Percentiles rank a stretch among this genome's conserved stretches.
These are phyloP conservation scores for Syrmaticus mikado DNA, from an alignment of 2,113 vertebrate genomes.

Conservation along the genomic window DNA sequence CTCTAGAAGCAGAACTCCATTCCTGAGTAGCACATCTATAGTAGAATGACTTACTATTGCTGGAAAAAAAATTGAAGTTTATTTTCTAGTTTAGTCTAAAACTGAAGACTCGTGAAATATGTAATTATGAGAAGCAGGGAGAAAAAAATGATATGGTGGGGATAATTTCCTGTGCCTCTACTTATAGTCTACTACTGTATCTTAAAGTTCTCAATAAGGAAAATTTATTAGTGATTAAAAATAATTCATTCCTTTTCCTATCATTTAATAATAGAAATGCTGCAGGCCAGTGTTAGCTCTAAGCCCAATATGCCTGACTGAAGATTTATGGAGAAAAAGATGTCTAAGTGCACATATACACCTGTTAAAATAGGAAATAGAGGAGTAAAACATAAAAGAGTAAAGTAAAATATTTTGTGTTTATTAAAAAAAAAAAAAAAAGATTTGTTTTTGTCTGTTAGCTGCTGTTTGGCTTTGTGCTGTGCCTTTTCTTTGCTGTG, in stretches of 20 bases:
- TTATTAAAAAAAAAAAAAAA: background rate
- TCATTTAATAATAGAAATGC: background rate
- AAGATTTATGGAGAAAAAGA: background rate
- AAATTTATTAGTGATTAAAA: constrained; percentile 22
- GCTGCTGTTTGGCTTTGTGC: background rate
- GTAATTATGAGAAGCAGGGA: background rate
- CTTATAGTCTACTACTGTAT: background rate
- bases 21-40: background rate
- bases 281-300: background rate
- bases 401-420: background rate
- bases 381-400: background rate
- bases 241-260: background rate
- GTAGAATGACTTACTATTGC: background rate
- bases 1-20: background rate
- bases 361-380: background rate
- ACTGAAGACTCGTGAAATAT: background rate
- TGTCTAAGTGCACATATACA: background rate
- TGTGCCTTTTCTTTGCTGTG: background rate
- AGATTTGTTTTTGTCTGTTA: background rate
- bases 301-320: background rate
- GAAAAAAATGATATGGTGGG: background rate
- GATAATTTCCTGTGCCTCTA: background rate
- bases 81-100: background rate
- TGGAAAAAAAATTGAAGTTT: background rate
- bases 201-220: constrained; percentile 25